phyloP scores from a whole-genome alignment of 1,140 invertebrate species.

The Aporrectodea caliginosa region DNA sequence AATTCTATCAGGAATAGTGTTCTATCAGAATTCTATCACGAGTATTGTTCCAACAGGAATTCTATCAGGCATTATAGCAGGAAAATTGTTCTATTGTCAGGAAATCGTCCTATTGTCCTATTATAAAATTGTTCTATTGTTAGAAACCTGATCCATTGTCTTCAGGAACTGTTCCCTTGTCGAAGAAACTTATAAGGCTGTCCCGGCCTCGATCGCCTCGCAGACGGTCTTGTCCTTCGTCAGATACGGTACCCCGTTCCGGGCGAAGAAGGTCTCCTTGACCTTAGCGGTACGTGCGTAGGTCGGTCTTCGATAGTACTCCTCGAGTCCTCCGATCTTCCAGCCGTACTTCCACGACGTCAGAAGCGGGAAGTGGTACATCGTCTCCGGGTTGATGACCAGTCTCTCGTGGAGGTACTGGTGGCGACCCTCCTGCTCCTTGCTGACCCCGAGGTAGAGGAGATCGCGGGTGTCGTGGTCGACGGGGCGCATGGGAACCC shows the following conservation, averaged over 20 bases:
- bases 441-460: conserved; percentile 53
- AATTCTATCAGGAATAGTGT: too few relatives aligned
- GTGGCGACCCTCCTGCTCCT: conserved; percentile 51
- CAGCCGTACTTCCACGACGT: conserved; percentile 55
- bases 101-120: too few relatives aligned
- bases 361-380: conserved; percentile 48
- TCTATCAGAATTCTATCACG: too few relatives aligned
- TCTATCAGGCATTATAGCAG: too few relatives aligned
- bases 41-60: too few relatives aligned
- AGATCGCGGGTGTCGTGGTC: conserved; percentile 33
- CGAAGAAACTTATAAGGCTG: too few relatives aligned
- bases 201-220: too few relatives aligned
- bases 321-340: conserved; percentile 48
- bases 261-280: conserved; percentile 51
- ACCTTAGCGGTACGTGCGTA: conserved; percentile 48
- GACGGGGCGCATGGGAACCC: conserved; percentile 44
- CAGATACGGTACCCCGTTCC: conserved; percentile 53
- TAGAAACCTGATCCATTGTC: too few relatives aligned
- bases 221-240: too few relatives aligned
- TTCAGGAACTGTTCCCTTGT: too few relatives aligned
- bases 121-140: too few relatives aligned
- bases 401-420: conserved; percentile 42
- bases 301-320: conserved; percentile 48
- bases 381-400: conserved; percentile 47
- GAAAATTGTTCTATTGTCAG: too few relatives aligned